These are phyloP conservation scores for Cladopsammia gracilis DNA, from an alignment of 64 coral and sea anemone genomes.

Conservation along the genomic window DNA sequence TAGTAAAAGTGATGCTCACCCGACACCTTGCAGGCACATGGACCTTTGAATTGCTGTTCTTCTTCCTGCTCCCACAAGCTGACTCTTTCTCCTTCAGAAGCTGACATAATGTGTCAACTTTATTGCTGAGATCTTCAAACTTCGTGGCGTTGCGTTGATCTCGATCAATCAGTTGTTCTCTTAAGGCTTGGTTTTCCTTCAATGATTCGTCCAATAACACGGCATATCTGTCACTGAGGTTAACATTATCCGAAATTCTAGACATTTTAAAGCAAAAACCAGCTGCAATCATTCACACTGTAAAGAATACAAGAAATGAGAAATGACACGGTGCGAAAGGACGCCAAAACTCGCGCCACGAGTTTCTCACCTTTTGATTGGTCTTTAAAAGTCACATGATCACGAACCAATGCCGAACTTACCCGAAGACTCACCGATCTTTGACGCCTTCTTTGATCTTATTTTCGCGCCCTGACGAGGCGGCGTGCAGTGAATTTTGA, in stretches of 20 bases:
- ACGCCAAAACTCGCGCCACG: not conserved
- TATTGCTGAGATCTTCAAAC: not conserved
- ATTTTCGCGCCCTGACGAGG: not conserved
- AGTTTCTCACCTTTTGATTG: not conserved
- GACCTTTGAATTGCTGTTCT: not conserved
- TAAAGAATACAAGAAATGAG: not conserved
- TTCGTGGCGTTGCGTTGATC: not conserved
- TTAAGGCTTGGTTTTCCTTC: not conserved
- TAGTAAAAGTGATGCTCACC: not conserved
- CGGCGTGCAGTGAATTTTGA: no score
- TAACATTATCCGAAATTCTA: not conserved
- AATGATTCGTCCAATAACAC: not conserved
- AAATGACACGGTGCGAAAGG: not conserved
- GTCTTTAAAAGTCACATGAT: not conserved
- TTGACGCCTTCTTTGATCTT: not conserved
- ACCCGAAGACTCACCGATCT: not conserved
- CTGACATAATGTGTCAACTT: not conserved
- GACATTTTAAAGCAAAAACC: not conserved
- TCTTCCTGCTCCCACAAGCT: not conserved
- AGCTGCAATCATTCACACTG: not conserved
- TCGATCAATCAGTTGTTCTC: not conserved
- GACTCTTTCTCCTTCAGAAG: not conserved
- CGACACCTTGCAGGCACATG: constrained; percentile 2
- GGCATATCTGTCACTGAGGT: not conserved
- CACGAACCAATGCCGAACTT: not conserved